These are phyloP conservation scores for Silurus glanis DNA, from an alignment of 2,113 vertebrate genomes.

Conservation along the genomic window DNA sequence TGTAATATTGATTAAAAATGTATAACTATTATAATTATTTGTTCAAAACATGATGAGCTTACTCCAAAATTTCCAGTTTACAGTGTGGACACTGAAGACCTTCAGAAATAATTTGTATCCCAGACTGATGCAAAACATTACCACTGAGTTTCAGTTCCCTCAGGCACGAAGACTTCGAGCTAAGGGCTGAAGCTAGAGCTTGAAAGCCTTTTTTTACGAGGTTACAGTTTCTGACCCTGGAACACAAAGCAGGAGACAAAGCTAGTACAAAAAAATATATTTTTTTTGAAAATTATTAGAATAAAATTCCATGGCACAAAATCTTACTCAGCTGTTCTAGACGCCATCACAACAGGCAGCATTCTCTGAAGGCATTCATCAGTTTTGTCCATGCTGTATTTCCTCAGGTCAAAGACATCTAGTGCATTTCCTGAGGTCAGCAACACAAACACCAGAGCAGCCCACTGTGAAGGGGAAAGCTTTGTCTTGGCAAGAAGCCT, in stretches of 20 bases:
- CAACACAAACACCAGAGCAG: slow-evolving; percentile 42
- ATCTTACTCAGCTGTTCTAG: slow-evolving; percentile 36
- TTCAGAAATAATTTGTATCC: slow-evolving; percentile 41
- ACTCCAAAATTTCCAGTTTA: slow-evolving; percentile 54
- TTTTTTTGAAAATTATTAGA: background rate
- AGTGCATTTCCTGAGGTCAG: slow-evolving; percentile 37
- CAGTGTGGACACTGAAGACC: slow-evolving; percentile 52
- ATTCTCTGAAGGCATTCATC: slow-evolving; percentile 33
- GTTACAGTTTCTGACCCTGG: slow-evolving; percentile 33
- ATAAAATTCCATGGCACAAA: background rate
- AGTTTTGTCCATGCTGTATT: slow-evolving; percentile 35
- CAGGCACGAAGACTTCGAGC: slow-evolving; percentile 38
- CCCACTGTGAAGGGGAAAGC: slow-evolving; percentile 28
- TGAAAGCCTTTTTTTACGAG: slow-evolving; percentile 30
- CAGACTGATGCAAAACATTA: slow-evolving; percentile 51
- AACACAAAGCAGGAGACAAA: slow-evolving; percentile 5
- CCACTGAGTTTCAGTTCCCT: slow-evolving; percentile 57
- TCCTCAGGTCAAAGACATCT: slow-evolving; percentile 42
- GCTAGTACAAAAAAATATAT: background rate
- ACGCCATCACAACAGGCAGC: slow-evolving; percentile 29
- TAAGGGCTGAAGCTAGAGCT: slow-evolving; percentile 39
- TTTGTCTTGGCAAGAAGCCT: slow-evolving; percentile 11
- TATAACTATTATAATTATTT: background rate
- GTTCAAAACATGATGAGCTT: slow-evolving; percentile 28
- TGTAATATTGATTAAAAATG: background rate